Percentiles rank a stretch among this genome's conserved stretches.
phyloP scores from a whole-genome alignment of 2,797 vertebrate species.

The Darevskia mixta region DNA sequence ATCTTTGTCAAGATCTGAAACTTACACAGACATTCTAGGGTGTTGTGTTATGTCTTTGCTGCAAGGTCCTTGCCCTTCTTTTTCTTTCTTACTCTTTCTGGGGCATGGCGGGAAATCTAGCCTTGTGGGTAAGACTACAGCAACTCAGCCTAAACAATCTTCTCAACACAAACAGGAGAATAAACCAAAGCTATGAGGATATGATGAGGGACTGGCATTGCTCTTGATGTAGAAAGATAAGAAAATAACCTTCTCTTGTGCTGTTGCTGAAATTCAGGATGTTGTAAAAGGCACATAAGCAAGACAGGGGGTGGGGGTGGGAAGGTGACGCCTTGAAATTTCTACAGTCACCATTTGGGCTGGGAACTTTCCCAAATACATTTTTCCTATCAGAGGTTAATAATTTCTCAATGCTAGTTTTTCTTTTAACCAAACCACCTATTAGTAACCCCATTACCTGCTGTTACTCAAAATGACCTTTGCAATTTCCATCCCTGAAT shows the following conservation, averaged over 20 bases:
- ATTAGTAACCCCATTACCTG: background rate
- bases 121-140: background rate
- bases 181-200: background rate
- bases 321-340: background rate
- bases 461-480: background rate
- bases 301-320: background rate
- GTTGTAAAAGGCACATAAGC: background rate
- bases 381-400: background rate
- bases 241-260: background rate
- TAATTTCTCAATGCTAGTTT: background rate
- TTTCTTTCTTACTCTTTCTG: no score
- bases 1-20: background rate
- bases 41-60: background rate
- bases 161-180: background rate
- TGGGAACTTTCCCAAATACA: background rate
- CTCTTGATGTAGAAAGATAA: background rate
- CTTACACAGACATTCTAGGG: background rate
- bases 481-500: background rate
- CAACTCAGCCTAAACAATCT: background rate
- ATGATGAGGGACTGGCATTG: background rate
- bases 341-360: background rate
- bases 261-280: background rate
- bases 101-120: no score
- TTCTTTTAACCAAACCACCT: background rate
- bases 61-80: background rate